Base-by-base conservation (phyloP, 2,113 vertebrate genomes). In the Salminus brasiliensis region DNA sequence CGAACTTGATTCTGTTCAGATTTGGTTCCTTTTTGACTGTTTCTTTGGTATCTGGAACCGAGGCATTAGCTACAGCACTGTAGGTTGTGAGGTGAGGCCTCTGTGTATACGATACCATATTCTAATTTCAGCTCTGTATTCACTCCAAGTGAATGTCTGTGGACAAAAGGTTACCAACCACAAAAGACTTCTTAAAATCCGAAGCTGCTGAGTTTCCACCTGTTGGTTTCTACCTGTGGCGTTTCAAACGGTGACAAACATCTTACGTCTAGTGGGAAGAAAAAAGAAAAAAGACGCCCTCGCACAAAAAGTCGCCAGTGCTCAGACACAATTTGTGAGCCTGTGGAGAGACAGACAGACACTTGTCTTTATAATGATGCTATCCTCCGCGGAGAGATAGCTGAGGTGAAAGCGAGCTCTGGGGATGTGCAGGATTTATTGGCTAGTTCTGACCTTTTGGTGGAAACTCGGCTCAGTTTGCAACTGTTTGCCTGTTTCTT, bases 101-200 rank as follows among this genome's bases (percentile, higher is more conserved):
- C n/a, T n/a, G n/a, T n/a, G n/a, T n/a, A n/a, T n/a, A n/a, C n/a
- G n/a, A n/a, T n/a, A n/a, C n/a, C n/a, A n/a, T n/a, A n/a, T n/a
- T n/a, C n/a, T n/a, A n/a, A n/a, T n/a, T n/a, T n/a, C n/a, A n/a
- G n/a, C n/a, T n/a, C n/a, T n/a, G n/a, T n/a, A n/a, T n/a, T n/a
- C n/a, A n/a, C n/a, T n/a, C n/a, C n/a, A n/a, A n/a, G n/a, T n/a
- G n/a, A n/a, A n/a, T n/a, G n/a, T n/a, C n/a, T n/a, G n/a, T n/a
- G n/a, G n/a, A 10, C 39, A 41, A 10, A 41, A 41, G 39, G 39
- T n/a, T n/a, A n/a, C n/a, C n/a, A n/a, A n/a, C n/a, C n/a, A n/a
- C n/a, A 30, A 75, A 83, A 85, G 27, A 82, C 39, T 69, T 21
- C 79, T 79, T 83, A 45, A 83, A 75, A 70, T 73, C 53, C 25